Base-by-base conservation (phyloP, 1,140 invertebrate genomes). In the Lucilia cuprina region DNA sequence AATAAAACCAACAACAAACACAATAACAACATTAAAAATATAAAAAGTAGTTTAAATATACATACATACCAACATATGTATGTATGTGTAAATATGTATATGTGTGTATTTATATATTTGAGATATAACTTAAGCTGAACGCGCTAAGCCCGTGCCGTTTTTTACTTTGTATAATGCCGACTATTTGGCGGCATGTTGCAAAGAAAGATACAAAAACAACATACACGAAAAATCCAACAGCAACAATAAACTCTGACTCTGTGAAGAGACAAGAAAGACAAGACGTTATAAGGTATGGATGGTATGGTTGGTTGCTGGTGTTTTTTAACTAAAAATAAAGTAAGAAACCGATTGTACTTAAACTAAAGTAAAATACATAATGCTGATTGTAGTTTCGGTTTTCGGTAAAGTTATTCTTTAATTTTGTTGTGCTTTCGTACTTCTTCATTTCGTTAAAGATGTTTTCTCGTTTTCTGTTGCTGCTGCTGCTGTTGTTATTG, bases 71-170 rank as follows among this genome's bases (percentile, higher is more conserved):
- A n/a, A n/a, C n/a, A n/a, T 30, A 30, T 30, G 25, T 30, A 30
- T 30, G 77, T 84, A 25, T 19, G 9, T 77, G 21, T 84, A 7
- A 19, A 19, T 84, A 2, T 35, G 74, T 84, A 2, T 82, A 17
- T 82, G 25, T 70, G 84, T n/a, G 60, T 25, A 47, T 35, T 83
- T 65, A 47, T 83, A n/a, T 84, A 19, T 74, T 80, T 88, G 47
- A 77, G 77, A 50, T 80, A 80, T 50, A 80, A 88, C 87, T 89
- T 90, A 88, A 87, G 88, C 88, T 86, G 87, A 90, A 88, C 89
- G 89, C 89, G 89, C 89, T 90, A 90, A 90, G 86, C 89, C 89
- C 89, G 89, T 90, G 89, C 89, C 89, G 89, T 90, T 90, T 89
- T 88, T 84, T 85, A 84, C 88, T 90, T 90, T 90, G 89, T 88